These are phyloP conservation scores for Chrysopa pallens DNA, from an alignment of 1,140 invertebrate genomes.

Conservation along the genomic window DNA sequence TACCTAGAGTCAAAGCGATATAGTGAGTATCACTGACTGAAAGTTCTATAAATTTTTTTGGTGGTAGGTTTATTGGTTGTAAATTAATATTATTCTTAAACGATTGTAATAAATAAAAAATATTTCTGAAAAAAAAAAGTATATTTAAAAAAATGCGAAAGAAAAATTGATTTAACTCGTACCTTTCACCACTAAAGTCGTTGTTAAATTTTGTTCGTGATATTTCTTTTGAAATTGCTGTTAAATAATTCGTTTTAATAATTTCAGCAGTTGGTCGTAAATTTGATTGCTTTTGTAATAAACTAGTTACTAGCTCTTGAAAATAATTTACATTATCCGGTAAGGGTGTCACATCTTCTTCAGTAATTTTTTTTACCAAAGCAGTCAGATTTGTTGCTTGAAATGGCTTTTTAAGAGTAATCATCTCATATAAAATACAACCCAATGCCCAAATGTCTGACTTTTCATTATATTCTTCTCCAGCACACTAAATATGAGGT, in stretches of 20 bases:
- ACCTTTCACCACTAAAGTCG: no score
- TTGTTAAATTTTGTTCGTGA: no score
- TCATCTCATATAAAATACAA: conserved; percentile 66
- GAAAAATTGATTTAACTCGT: no score
- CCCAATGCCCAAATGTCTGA: conserved; percentile 68
- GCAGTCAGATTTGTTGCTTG: conserved; percentile 58
- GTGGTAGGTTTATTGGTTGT: conserved; percentile 33
- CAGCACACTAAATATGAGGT: conserved; percentile 43
- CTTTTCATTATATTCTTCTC: conserved; percentile 59
- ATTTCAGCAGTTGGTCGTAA: no score
- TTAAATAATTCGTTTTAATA: no score
- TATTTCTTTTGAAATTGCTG: no score
- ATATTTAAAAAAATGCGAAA: not conserved
- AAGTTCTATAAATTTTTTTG: conserved; percentile 32
- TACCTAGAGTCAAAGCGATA: conserved; percentile 42
- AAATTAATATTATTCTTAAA: conserved; percentile 31
- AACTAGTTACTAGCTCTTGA: no score
- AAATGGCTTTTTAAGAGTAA: conserved; percentile 60
- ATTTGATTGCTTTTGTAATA: no score
- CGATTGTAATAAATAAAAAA: conserved; percentile 36
- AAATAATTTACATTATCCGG: no score
- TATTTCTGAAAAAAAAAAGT: conserved; percentile 23
- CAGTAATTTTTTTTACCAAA: conserved; percentile 61
- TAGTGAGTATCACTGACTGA: conserved; percentile 46
- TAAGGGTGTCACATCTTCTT: conserved; percentile 21